A percentile compares a stretch with the other conserved stretches of the same genome.
phyloP scores from a whole-genome alignment of 1,140 invertebrate genomes.

The Muscidifurax raptorellus region DNA sequence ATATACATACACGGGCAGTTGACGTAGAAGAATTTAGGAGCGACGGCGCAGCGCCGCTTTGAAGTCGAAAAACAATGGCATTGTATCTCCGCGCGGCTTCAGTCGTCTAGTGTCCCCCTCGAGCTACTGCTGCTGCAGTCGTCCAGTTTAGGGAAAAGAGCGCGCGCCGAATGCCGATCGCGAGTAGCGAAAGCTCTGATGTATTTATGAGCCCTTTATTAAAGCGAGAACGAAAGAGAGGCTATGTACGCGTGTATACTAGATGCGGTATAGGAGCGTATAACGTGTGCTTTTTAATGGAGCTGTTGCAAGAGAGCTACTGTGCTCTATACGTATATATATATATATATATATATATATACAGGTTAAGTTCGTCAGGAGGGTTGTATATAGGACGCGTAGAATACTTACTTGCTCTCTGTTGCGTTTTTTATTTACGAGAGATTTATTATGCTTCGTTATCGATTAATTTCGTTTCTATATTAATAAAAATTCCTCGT shows the following conservation, averaged over 20 bases:
- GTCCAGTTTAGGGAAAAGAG: constrained; percentile 53
- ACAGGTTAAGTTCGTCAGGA: background rate
- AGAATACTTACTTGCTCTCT: no score
- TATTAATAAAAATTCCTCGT: no score
- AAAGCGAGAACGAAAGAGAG: background rate
- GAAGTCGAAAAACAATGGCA: constrained; percentile 77
- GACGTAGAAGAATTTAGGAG: constrained; percentile 76
- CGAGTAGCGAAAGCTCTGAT: background rate
- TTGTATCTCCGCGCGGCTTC: constrained; percentile 71
- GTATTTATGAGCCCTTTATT: constrained; percentile 53
- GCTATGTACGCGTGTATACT: background rate
- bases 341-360: no score
- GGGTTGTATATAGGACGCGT: no score
- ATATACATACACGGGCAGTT: background rate
- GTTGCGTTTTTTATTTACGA: no score
- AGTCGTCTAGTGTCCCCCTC: constrained; percentile 29
- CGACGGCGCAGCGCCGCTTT: constrained; percentile 72
- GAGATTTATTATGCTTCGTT: no score
- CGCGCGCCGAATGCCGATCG: constrained; percentile 14
- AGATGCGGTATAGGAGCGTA: background rate
- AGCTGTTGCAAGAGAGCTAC: constrained; percentile 30
- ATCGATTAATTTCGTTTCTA: no score
- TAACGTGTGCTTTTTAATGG: constrained; percentile 31
- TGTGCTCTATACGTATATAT: no score
- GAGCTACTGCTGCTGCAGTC: background rate